These are phyloP conservation scores for Sphaerophoria taeniata DNA, from an alignment of 2,888 invertebrate genomes.

Conservation along the genomic window DNA sequence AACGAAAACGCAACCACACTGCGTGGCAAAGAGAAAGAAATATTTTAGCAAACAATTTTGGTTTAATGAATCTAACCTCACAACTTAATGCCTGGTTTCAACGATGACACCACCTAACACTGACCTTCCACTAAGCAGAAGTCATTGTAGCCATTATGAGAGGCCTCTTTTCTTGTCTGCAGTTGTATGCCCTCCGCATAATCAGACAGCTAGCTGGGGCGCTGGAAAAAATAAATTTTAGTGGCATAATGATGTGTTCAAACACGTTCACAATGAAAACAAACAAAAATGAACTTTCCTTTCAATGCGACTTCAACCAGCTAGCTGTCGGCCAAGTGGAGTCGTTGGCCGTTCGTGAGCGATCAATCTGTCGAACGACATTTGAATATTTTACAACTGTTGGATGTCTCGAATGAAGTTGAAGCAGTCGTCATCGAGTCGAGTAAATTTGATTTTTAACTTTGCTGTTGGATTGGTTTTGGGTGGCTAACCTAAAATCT, in stretches of 20 bases:
- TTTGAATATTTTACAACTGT: slow-evolving; percentile 65
- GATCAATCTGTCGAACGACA: slow-evolving; percentile 39
- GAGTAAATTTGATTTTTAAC: background rate
- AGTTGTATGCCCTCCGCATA: background rate
- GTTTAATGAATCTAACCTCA: slow-evolving; percentile 29
- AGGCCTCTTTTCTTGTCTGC: background rate
- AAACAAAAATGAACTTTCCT: slow-evolving; percentile 53
- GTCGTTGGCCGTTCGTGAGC: slow-evolving; percentile 63
- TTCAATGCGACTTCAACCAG: slow-evolving; percentile 4
- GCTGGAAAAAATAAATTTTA: slow-evolving; percentile 1
- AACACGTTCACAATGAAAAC: slow-evolving; percentile 32
- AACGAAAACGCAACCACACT: background rate
- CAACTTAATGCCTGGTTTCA: background rate
- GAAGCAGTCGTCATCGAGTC: slow-evolving; percentile 32
- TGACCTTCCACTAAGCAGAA: slow-evolving; percentile 66
- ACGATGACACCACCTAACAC: slow-evolving; percentile 64
- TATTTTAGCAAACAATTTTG: background rate
- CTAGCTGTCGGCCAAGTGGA: slow-evolving; percentile 32
- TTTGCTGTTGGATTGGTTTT: slow-evolving; percentile 12
- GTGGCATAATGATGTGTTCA: slow-evolving; percentile 41
- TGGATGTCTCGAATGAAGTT: slow-evolving; percentile 19
- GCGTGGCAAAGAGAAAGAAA: slow-evolving; percentile 10
- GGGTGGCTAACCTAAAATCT: slow-evolving; percentile 27
- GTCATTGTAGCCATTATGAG: slow-evolving; percentile 58
- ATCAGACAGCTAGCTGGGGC: background rate